Evolutionary conservation across 2,797 vertebrate species (phyloP).

Genomic region (Cephalopachus bancanus): DNA sequence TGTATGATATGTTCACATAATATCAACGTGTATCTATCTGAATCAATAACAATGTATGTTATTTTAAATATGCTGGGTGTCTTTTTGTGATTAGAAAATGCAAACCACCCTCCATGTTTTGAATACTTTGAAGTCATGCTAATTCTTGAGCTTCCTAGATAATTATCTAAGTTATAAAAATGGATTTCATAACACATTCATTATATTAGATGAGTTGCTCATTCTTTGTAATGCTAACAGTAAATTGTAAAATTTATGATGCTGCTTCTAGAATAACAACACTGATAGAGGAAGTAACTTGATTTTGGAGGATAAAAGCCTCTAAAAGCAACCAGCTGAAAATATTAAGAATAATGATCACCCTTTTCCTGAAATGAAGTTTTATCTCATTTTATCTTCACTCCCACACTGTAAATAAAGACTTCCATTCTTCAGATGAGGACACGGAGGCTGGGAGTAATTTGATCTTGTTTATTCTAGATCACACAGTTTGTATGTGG

Average conservation of each 20-base stretch:
- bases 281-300: slow-evolving; percentile 69
- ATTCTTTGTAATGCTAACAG: slow-evolving; percentile 72
- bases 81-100: slow-evolving; percentile 44
- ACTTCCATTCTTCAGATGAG: slow-evolving; percentile 70
- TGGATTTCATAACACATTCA: slow-evolving; percentile 55
- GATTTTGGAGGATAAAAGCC: slow-evolving; percentile 72
- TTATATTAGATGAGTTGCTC: slow-evolving; percentile 64
- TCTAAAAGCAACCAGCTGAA: slow-evolving; percentile 72
- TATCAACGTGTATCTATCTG: background rate
- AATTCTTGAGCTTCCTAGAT: slow-evolving; percentile 54
- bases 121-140: slow-evolving; percentile 46
- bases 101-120: background rate
- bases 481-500: background rate
- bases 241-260: slow-evolving; percentile 76
- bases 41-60: background rate
- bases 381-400: slow-evolving; percentile 73
- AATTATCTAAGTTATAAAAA: slow-evolving; percentile 69
- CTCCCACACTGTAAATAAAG: slow-evolving; percentile 66
- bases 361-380: slow-evolving; percentile 63
- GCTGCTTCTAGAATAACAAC: slow-evolving; percentile 64
- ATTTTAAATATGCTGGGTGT: slow-evolving; percentile 16
- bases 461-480: slow-evolving; percentile 63
- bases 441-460: slow-evolving; percentile 49
- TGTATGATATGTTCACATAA: background rate
- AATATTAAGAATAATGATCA: slow-evolving; percentile 71